Base-by-base conservation (phyloP, 2,797 vertebrate genomes). In the Darevskia mixta region DNA sequence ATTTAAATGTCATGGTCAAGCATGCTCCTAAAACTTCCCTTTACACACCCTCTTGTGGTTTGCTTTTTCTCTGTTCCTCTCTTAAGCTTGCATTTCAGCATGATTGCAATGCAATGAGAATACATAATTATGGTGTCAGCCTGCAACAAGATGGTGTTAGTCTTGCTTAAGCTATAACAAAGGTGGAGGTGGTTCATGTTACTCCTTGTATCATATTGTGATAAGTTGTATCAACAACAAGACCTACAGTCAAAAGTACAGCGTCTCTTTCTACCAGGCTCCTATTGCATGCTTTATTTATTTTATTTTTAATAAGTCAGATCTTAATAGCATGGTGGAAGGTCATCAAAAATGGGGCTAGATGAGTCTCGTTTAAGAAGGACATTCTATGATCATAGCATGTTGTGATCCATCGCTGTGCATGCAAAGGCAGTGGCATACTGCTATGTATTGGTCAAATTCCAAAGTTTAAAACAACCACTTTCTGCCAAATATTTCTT, bases 341-440 rank as follows among this genome's bases (percentile, higher is more conserved):
- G 71, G 32, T 27, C 71, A 72, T 8, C 17, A 15, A 71, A n/a
- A 71, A 67, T 27, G 27, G 25, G 25, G 20, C 25, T 15, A 55
- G 49, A 49, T 29, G 27, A 13, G 3, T 10, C 29, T 10, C 67
- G n/a, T 69, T n/a, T 69, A 29, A n/a, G 29, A 27, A 32, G 5
- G n/a, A 18, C n/a, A 72, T 17, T 35, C 71, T 8, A 11, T 25
- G 5, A 78, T 11, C 27, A 49, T 0, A 64, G 0, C 25, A 0
- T 27, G 27, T 9, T 58, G 9, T 76, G 29, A 23, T 43, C 3
- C 13, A 6, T 0, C 0, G 32, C 64, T 35, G 15, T 4, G 45
- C 69, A 17, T 0, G 0, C 23, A 27, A 75, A 41, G 27, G 67
- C 18, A 61, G 29, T 1, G 0, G 32, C 66, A 71, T 69, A 1